Conservation (phyloP, 2,888 invertebrate species). For the Tupiocoris notatus region DNA sequence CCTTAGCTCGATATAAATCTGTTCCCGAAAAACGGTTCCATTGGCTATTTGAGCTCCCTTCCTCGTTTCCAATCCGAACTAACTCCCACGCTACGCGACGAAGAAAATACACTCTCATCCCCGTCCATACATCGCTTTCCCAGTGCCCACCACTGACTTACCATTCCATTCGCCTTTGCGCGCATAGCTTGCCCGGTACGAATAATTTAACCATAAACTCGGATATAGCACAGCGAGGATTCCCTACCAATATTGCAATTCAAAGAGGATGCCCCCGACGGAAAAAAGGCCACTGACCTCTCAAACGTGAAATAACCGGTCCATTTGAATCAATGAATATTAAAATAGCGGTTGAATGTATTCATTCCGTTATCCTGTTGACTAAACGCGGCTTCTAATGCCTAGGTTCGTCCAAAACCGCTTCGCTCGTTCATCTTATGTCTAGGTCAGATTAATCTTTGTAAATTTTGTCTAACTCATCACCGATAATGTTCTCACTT, state of each 20-base stretch:
- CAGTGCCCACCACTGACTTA: background rate
- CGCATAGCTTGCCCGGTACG: background rate
- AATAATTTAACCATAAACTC: background rate
- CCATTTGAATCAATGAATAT: background rate
- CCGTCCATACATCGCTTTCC: background rate
- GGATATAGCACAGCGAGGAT: background rate
- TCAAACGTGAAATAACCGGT: background rate
- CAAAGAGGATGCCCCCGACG: background rate
- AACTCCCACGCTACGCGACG: background rate
- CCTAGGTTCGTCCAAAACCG: no score
- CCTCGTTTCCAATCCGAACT: background rate
- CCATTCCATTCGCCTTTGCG: background rate
- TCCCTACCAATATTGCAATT: background rate
- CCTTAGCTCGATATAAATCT: background rate
- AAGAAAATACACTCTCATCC: background rate
- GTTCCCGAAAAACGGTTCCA: background rate
- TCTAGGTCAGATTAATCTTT: no score
- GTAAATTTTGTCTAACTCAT: no score
- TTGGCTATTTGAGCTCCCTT: background rate
- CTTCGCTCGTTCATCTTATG: no score
- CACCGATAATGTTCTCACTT: no score
- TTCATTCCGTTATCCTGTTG: no score
- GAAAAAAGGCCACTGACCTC: background rate
- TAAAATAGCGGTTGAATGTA: background rate
- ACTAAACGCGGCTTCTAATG: no score